Conservation (phyloP, 2,888 invertebrate species). For the Sarcophaga caerulescens region DNA sequence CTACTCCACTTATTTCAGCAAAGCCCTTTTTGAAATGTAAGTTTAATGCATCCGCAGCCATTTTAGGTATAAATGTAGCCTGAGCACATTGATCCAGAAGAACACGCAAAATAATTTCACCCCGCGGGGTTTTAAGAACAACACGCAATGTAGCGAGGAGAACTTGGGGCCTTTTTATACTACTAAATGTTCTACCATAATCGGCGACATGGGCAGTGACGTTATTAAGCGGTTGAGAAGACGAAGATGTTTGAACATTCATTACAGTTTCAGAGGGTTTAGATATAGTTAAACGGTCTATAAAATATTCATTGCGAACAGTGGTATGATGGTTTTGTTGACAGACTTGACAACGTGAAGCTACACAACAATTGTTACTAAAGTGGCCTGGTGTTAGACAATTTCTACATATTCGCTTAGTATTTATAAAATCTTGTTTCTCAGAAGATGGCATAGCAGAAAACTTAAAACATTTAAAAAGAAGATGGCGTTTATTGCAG, state of each 20-base stretch:
- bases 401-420: slow-evolving; percentile 36
- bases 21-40: too few relatives aligned
- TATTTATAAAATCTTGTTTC: slow-evolving; percentile 22
- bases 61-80: too few relatives aligned
- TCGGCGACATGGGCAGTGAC: slow-evolving; percentile 15
- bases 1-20: too few relatives aligned
- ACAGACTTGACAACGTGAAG: slow-evolving; percentile 26
- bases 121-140: slow-evolving; percentile 7
- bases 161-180: slow-evolving; percentile 18
- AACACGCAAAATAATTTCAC: slow-evolving; percentile 6
- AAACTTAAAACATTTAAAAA: slow-evolving; percentile 52
- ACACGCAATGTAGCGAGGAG: slow-evolving; percentile 21
- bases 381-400: slow-evolving; percentile 49
- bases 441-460: slow-evolving; percentile 28
- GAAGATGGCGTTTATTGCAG: slow-evolving; percentile 27
- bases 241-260: neutral
- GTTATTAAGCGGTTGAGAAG: neutral
- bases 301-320: slow-evolving; percentile 22
- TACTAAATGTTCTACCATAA: neutral
- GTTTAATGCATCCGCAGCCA: too few relatives aligned
- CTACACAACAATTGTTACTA: slow-evolving; percentile 23
- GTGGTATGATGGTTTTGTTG: slow-evolving; percentile 22
- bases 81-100: too few relatives aligned
- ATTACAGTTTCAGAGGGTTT: neutral
- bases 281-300: neutral